These are phyloP conservation scores for Helicoverpa zea DNA, from an alignment of 1,140 invertebrate species.

Conservation along the genomic window DNA sequence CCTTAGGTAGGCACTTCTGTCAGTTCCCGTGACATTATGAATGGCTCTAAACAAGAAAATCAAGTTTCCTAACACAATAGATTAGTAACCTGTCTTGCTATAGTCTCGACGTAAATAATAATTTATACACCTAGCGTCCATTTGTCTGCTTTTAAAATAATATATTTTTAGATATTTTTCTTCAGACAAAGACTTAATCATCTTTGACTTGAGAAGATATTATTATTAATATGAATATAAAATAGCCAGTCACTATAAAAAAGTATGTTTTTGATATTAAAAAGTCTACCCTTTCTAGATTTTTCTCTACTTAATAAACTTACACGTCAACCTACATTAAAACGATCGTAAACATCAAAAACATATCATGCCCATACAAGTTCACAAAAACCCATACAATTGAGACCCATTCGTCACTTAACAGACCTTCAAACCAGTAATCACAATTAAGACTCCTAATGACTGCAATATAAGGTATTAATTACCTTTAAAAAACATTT, in stretches of 20 bases:
- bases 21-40: constrained; percentile 6
- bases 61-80: constrained; percentile 15
- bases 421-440: constrained; percentile 48
- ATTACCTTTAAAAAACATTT: constrained; percentile 49
- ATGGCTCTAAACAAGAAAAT: constrained; percentile 8
- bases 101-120: too few relatives aligned
- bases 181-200: too few relatives aligned
- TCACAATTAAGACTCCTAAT: constrained; percentile 57
- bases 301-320: not conserved
- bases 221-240: too few relatives aligned
- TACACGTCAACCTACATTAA: not conserved
- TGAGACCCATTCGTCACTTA: constrained; percentile 43
- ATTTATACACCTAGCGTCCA: too few relatives aligned
- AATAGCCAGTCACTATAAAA: too few relatives aligned
- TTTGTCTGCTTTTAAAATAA: too few relatives aligned
- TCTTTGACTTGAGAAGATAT: too few relatives aligned
- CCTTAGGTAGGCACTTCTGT: not conserved
- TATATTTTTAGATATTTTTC: too few relatives aligned
- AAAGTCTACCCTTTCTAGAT: not conserved
- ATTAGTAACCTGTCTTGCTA: not conserved
- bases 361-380: constrained; percentile 15
- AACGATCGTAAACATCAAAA: not conserved
- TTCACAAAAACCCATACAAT: constrained; percentile 15
- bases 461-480: constrained; percentile 51
- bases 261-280: too few relatives aligned